A percentile compares a stretch with the other conserved stretches of the same genome.
Conservation (phyloP, 2,888 invertebrate genomes). For the Helleia helle region DNA sequence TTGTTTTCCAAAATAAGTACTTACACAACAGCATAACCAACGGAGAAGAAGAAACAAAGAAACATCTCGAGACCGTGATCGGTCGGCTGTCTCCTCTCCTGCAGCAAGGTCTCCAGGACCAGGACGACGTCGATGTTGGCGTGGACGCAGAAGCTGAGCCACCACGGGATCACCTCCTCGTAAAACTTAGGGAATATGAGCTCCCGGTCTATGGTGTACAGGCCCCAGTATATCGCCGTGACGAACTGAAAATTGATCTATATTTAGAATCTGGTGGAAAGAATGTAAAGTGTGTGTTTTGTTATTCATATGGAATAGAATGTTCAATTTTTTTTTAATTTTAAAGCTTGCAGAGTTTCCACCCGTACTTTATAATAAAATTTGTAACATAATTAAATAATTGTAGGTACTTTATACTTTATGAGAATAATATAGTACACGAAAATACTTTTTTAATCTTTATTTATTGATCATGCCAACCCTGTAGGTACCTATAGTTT, state of each 20-base stretch:
- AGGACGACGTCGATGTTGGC: not conserved
- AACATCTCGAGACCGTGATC: not conserved
- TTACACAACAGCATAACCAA: not conserved
- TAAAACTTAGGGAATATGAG: conserved; percentile 1
- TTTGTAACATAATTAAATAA: too few relatives aligned
- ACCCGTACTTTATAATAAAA: too few relatives aligned
- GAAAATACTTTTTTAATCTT: too few relatives aligned
- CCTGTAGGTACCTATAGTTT: too few relatives aligned
- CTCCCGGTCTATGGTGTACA: not conserved
- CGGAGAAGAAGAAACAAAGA: not conserved
- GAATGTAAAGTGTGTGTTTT: too few relatives aligned
- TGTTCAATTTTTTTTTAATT: too few relatives aligned
- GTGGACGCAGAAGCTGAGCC: conserved; percentile 5
- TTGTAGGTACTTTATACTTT: too few relatives aligned
- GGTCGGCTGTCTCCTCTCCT: not conserved
- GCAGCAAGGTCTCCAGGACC: not conserved
- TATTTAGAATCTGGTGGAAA: too few relatives aligned
- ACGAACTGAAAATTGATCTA: conserved; percentile 8
- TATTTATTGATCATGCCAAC: too few relatives aligned
- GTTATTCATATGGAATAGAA: too few relatives aligned
- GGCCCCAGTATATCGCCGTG: not conserved
- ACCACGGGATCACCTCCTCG: conserved; percentile 8
- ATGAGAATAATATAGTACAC: too few relatives aligned
- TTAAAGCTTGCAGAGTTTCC: too few relatives aligned
- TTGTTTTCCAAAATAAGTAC: not conserved